Base-by-base conservation (phyloP, 2,113 vertebrate species). In the Motacilla tschutschensis region DNA sequence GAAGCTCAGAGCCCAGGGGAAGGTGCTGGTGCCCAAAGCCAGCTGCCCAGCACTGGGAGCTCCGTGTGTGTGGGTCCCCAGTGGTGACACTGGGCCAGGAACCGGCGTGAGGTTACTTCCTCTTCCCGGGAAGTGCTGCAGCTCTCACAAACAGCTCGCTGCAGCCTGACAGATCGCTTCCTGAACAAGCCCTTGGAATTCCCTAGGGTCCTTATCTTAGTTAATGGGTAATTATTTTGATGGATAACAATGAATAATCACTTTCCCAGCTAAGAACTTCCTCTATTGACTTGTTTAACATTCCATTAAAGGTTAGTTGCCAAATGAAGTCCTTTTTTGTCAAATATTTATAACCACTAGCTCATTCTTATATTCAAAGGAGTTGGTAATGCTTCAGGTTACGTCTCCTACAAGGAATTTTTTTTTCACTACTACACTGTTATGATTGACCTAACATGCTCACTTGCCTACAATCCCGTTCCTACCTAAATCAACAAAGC, bases 221-320 rank as follows among this genome's bases (percentile, higher is more conserved):
- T 95, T 95, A 91, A 95, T 46, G 95, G 95, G 84, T 93, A 96
- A 97, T 96, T 96, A 96, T 96, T 95, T 95, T 94, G 95, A 95
- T 94, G 94, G 95, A 94, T 95, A 95, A 91, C 91, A 94, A 95
- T 95, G 96, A 96, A 95, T 96, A 96, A 95, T 96, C 96, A 96
- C 96, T 96, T 96, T 96, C 96, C 90, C 90, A 92, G 95, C 95
- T 96, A 95, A 97, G 96, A 95, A 96, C 96, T 97, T 97, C 97
- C 97, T 97, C 95, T 97, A 97, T 96, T 97, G 96, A 95, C 95
- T 96, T 95, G 95, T 96, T 95, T 91, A 90, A 96, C 95, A 97
- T 97, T 97, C 96, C 79, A 76, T 77, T 83, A 88, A 93, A 75
- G 67, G 90, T 87, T 74, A 69, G 91, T 85, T 96, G 97, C 96